These are phyloP conservation scores for Epicauta chinensis DNA, from an alignment of 1,140 invertebrate species.

Conservation along the genomic window DNA sequence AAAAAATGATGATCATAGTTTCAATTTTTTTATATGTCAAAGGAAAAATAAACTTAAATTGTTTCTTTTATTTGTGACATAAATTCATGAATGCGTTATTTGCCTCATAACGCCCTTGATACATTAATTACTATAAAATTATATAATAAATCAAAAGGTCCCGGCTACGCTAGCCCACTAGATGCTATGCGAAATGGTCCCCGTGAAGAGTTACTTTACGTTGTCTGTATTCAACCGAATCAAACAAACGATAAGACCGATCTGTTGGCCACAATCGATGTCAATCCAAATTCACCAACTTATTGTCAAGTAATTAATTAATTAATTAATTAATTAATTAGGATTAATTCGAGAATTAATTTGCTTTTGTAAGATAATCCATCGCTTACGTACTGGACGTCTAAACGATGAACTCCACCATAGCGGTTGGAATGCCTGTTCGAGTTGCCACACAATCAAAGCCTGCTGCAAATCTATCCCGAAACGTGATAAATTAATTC, in stretches of 20 bases:
- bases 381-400: constrained; percentile 71
- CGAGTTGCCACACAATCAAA: constrained; percentile 62
- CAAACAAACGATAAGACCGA: constrained; percentile 62
- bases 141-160: constrained; percentile 47
- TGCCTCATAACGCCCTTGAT: no score
- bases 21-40: no score
- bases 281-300: constrained; percentile 79
- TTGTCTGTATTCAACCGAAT: constrained; percentile 76
- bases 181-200: constrained; percentile 76
- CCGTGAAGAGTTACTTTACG: constrained; percentile 79
- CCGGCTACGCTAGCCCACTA: constrained; percentile 69
- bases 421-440: constrained; percentile 94
- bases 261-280: constrained; percentile 85
- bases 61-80: no score
- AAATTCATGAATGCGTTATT: no score
- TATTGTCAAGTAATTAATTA: constrained; percentile 66
- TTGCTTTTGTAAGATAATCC: constrained; percentile 69
- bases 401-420: constrained; percentile 90
- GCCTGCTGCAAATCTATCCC: constrained; percentile 50
- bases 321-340: neutral
- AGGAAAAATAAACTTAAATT: no score
- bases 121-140: no score
- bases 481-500: constrained; percentile 69
- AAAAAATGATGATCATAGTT: no score
- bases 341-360: no score